Percentiles rank a stretch among this genome's conserved stretches.
These are phyloP conservation scores for Lophotriccus pileatus DNA, from an alignment of 2,797 vertebrate species.

Conservation along the genomic window DNA sequence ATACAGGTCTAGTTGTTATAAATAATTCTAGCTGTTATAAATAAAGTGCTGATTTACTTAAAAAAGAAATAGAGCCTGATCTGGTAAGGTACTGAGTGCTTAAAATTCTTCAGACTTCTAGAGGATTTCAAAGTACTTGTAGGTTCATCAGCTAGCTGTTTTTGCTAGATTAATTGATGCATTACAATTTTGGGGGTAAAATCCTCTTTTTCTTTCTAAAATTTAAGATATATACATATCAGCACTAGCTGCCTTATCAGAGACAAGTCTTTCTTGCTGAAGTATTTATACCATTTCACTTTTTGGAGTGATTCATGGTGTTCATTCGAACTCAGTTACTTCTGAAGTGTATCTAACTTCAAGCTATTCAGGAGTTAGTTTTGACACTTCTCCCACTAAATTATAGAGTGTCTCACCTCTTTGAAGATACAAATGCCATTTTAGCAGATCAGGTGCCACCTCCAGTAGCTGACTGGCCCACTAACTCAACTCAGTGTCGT, in stretches of 20 bases:
- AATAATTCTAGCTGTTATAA: conserved; percentile 35
- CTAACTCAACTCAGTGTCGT: neutral
- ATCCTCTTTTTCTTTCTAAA: neutral
- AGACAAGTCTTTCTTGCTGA: neutral
- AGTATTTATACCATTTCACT: neutral
- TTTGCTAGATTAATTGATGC: neutral
- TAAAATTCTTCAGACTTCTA: neutral
- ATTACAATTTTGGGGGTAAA: neutral
- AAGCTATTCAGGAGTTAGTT: neutral
- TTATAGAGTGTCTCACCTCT: neutral
- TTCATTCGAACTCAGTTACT: neutral
- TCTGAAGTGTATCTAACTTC: neutral
- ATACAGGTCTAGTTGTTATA: conserved; percentile 24
- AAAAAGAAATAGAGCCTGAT: neutral
- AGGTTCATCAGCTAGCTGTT: neutral
- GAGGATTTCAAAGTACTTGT: neutral
- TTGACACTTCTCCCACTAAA: neutral
- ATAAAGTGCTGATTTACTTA: conserved; percentile 17
- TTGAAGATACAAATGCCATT: neutral
- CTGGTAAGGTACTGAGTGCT: neutral
- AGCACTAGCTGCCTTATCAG: neutral
- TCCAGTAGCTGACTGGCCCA: neutral
- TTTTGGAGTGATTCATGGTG: neutral
- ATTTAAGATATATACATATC: neutral
- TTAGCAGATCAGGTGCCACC: neutral